Evolutionary conservation across 2,888 invertebrate genomes (phyloP), one percentile per base, ranked within the genome.

Genomic region (Rhingia campestris): DNA sequence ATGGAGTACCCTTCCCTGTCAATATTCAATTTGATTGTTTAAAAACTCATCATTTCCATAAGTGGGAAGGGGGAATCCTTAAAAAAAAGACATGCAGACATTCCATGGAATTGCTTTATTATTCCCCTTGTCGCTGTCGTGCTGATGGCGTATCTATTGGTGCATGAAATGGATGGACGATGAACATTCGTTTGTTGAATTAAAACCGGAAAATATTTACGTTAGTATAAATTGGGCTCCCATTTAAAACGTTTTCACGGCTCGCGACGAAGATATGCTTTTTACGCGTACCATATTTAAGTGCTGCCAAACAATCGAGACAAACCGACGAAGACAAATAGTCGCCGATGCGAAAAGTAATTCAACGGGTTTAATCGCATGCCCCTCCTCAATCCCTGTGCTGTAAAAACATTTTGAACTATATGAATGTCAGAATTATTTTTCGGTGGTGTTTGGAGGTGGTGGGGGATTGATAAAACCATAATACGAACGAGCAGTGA

Each of bases 171-270:
- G 51, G 39, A 45, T 69, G 53, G 47, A 22, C 22, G 22, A 22
- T 58, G 59, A 54, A 64, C 74, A 59, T 74, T 51, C 54, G 59
- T 81, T 59, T 54, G 64, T 74, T 84, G 80, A 84, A 80, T 80
- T 84, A 64, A 75, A 84, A 84, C 84, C 84, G 84, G 84, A 84
- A 84, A 80, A 74, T 74, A 80, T 74, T 79, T 74, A 84, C 74
- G 80, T 80, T 63, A 74, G 35, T 82, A 73, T 73, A 69, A 79
- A 79, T 53, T 73, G 77, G 47, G 47, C 63, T 79, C 47, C 58
- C 73, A 79, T 73, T 81, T 54, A 45, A 22, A 66, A 67, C 51
- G 72, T 56, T 69, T 84, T 84, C 53, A 67, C 53, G 69, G 73
- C 39, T 77, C 66, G 30, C 45, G 41, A 66, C 35, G 43, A 37